phyloP scores from a whole-genome alignment of 1,140 invertebrate genomes.

The Apis florea region DNA sequence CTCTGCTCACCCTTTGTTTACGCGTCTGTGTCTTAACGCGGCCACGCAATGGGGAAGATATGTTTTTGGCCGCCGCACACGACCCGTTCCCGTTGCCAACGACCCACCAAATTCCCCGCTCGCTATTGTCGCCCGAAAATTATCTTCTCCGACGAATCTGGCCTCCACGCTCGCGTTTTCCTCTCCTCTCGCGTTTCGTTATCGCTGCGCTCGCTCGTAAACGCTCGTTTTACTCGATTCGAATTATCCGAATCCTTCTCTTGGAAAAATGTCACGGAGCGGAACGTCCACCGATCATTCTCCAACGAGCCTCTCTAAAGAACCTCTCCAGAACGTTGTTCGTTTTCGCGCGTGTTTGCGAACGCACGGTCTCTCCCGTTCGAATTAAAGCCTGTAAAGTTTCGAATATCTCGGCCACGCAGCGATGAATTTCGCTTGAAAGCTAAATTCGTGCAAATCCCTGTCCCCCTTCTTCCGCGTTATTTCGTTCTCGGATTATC shows the following conservation, averaged over 20 bases:
- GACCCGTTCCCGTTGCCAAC: slow-evolving; percentile 16
- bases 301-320: no score
- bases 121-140: slow-evolving; percentile 50
- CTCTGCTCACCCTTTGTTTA: slow-evolving; percentile 59
- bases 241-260: no score
- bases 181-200: slow-evolving; percentile 19
- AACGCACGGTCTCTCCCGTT: no score
- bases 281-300: no score
- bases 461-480: neutral
- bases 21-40: slow-evolving; percentile 68
- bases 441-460: slow-evolving; percentile 27
- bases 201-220: neutral
- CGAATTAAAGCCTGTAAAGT: no score
- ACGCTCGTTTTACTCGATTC: no score
- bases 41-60: slow-evolving; percentile 67
- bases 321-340: no score
- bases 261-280: no score
- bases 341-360: no score
- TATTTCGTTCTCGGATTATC: slow-evolving; percentile 36
- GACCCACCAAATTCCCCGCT: slow-evolving; percentile 33
- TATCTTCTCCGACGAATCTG: slow-evolving; percentile 47
- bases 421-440: neutral
- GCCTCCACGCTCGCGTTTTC: neutral
- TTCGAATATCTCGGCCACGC: slow-evolving; percentile 26
- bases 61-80: slow-evolving; percentile 63